Conservation (phyloP, 2,113 vertebrate species). For the Petrocephalus zakoni region DNA sequence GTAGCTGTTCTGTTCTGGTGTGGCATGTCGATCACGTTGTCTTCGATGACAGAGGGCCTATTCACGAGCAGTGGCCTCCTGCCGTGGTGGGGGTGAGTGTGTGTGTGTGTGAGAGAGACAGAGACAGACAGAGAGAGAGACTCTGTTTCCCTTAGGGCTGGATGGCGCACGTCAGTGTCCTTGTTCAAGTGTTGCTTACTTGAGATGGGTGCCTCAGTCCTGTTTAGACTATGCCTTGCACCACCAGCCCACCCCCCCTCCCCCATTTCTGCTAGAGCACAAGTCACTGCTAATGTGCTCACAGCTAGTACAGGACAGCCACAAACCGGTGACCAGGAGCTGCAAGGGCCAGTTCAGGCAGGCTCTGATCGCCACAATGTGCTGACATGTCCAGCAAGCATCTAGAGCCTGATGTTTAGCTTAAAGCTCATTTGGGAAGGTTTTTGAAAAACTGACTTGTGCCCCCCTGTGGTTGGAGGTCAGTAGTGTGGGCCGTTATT, state of each 20-base stretch:
- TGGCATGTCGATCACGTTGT: background rate
- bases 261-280: background rate
- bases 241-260: background rate
- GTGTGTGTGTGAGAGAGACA: too few relatives aligned
- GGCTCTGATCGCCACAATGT: background rate
- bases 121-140: too few relatives aligned
- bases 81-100: background rate
- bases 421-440: background rate
- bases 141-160: too few relatives aligned
- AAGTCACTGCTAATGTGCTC: background rate
- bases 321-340: background rate
- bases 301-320: background rate
- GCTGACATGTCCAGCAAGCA: background rate
- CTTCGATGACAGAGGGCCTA: background rate
- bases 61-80: background rate
- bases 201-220: background rate
- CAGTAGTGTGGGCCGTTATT: background rate
- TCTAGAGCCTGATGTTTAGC: background rate
- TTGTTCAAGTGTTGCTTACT: background rate
- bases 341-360: background rate
- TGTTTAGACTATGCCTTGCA: background rate
- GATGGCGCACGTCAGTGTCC: background rate
- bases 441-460: background rate
- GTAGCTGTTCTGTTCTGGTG: background rate
- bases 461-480: background rate